Base-by-base conservation (phyloP, 2,797 vertebrate species). In the Typhlichthys subterraneus region DNA sequence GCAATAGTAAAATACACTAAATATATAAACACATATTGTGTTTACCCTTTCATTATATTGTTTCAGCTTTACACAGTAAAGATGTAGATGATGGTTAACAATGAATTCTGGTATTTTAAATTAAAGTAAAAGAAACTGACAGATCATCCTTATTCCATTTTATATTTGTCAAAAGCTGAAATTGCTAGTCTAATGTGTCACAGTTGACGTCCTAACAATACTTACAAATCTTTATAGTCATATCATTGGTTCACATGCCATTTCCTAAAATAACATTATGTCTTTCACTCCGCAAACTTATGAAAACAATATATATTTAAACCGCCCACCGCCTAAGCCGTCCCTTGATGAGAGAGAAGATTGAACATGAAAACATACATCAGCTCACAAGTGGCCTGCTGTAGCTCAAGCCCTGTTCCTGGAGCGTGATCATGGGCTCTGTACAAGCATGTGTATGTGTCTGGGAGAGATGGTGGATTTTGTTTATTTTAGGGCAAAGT, bases 401-500 rank as follows among this genome's bases (percentile, higher is more conserved):
- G 69, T 80, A 81, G 86, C 84, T 91, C 89, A 90, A 82, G 72
- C 69, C 75, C 70, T 70, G 69, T 80, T 83, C 77, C 82, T 84
- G 71, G 75, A 84, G 78, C 77, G 78, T 83, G 85, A 78, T 83
- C 76, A 70, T 73, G 10, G 31, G 14, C 47, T n/a, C 23, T 38
- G 31, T 55, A 8, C 29, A 23, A 29, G 53, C 29, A 23, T 79
- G 23, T 75, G 72, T 65, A 14, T 61, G 48, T 57, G 55, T 69
- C 33, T 48, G 87, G 55, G 79, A 69, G 77, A 83, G 84, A 68
- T 11, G 45, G 74, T 67, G 80, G 81, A 87, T 87, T 87, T 77
- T 89, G 88, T 92, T 93, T 91, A 90, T 83, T 87, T 90, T 87
- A 85, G 75, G 81, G 80, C 70, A 88, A 90, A 89, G 86, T 82